Evolutionary conservation across 2,113 vertebrate genomes (phyloP), one percentile per base, ranked within the genome.

Genomic region (Gambusia holbrooki): DNA sequence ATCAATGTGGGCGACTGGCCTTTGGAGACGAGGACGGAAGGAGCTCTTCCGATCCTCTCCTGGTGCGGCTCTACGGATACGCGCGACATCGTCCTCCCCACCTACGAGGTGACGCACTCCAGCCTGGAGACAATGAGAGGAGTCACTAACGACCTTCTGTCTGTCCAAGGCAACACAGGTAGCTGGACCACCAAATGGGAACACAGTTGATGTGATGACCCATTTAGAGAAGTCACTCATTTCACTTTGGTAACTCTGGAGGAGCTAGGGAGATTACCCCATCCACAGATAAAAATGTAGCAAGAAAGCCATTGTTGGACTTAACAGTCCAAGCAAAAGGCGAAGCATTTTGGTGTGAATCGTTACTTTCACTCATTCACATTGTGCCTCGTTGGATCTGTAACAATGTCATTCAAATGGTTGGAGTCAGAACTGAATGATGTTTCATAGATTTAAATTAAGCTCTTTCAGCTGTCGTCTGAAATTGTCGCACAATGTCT

Each of bases 1-100:
- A 88, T 99, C 73, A 98, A 98, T 30, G 96, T 98, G 66, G 97
- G 96, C 11, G 98, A 98, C 73, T 98, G 97, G 97, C 96, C 97
- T 0, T 84, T 98, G 62, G 97, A 98, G 87, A 94, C 94, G 8
- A 92, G 95, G 69, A 93, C 88, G 9, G 84, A 80, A 0, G 95
- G 94, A 25, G 92, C 94, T 2, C 37, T 97, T 14, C 96, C 97
- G 5, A 83, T 98, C 64, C 89, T 99, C 90, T 99, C 96, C 1
- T 98, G 97, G 96, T 98, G 97, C 25, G 97, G 97, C 45, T 99
- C 97, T 35, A 71, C 89, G 12, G 96, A 97, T 77, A 96, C 96
- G 0, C 93, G 88, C 77, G 97, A 99, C 85, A 92, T 98, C 1
- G 80, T 98, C 83, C 96, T 99, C 42, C 97, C 97, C 8, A 99